These are phyloP conservation scores for Axinella damicornis DNA, from an alignment of 37 sponge, comb jelly and placozoan genomes.

Conservation along the genomic window DNA sequence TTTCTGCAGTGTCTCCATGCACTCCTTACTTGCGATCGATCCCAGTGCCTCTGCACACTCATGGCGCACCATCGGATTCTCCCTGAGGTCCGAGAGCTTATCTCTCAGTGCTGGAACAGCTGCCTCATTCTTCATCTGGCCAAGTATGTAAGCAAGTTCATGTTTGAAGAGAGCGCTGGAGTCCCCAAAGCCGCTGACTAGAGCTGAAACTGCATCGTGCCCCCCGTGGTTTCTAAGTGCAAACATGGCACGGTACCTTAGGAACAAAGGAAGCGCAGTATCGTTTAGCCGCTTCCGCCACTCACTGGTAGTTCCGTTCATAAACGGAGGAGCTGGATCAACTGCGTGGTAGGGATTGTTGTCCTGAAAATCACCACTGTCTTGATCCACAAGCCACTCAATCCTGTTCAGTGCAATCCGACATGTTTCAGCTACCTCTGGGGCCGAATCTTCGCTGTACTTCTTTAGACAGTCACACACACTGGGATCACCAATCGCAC, in stretches of 20 bases:
- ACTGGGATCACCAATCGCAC: conserved; percentile 82
- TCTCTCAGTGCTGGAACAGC: conserved; percentile 75
- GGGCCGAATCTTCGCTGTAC: conserved; percentile 51
- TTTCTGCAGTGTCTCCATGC: conserved; percentile 61
- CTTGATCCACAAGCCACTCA: conserved; percentile 47
- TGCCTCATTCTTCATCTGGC: conserved; percentile 88
- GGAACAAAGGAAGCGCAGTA: conserved; percentile 70
- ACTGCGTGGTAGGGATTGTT: conserved; percentile 84
- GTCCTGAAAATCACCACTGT: conserved; percentile 41
- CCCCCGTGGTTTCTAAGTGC: conserved; percentile 86
- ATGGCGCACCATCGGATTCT: conserved; percentile 91
- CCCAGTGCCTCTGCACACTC: conserved; percentile 99
- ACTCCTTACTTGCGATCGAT: conserved; percentile 87
- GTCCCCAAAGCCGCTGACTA: conserved; percentile 78
- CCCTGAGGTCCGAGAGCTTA: conserved; percentile 67
- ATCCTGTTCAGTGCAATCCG: conserved; percentile 79
- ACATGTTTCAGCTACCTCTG: conserved; percentile 90
- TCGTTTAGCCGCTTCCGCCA: conserved; percentile 70
- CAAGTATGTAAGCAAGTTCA: conserved; percentile 96
- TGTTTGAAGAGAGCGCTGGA: conserved; percentile 93
- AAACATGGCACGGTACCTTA: conserved; percentile 93
- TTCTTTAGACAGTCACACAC: conserved; percentile 33
- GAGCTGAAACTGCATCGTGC: conserved; percentile 63
- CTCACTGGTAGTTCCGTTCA: conserved; percentile 43
- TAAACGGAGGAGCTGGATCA: conserved; percentile 96